Base-by-base conservation (phyloP, 2,797 vertebrate species). In the Sebastes minor region DNA sequence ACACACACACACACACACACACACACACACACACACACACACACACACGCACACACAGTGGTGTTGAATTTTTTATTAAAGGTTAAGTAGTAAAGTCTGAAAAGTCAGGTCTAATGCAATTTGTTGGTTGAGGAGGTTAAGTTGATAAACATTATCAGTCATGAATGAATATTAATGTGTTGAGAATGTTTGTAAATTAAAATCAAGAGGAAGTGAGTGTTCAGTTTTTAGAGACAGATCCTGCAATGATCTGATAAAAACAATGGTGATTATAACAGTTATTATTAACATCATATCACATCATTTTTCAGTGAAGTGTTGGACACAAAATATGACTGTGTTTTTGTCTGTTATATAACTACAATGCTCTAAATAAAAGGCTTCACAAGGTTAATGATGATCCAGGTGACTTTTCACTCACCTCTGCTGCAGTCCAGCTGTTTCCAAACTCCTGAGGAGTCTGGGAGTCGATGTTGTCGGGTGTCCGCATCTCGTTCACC, bases 371-470 rank as follows among this genome's bases (percentile, higher is more conserved):
- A 49, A 46, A 46, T 46, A 46, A 46, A 52, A 52, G 7, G 49
- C 49, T 52, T 52, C 49, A 52, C 20, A 52, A 3, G 8, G 18
- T 52, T n/a, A 8, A 3, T 25, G 27, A n/a, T 27, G 3, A 27
- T 11, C 18, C 70, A 8, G 16, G 25, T 2, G 32, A 30, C 2
- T 2, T n/a, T 13, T 72, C 4, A 1, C 85, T 85, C 94, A 97
- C 98, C 96, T 98, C 96, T 2, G 94, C 90, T 68, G 96, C 95
- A 2, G 96, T 96, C 98, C 98, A 99, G 84, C 98, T 99, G 94
- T 95, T 98, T 38, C 98, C 98, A 90, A 99, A 99, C 84, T 99
- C 98, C 92, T 99, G 98, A 0, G 97, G 89, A 11, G 97, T 99
- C 0, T 96, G 93, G 46, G 97, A 91, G 65, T 99, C 97, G 11